These are phyloP conservation scores for Tiphia femorata DNA, from an alignment of 2,888 invertebrate species.

Conservation along the genomic window DNA sequence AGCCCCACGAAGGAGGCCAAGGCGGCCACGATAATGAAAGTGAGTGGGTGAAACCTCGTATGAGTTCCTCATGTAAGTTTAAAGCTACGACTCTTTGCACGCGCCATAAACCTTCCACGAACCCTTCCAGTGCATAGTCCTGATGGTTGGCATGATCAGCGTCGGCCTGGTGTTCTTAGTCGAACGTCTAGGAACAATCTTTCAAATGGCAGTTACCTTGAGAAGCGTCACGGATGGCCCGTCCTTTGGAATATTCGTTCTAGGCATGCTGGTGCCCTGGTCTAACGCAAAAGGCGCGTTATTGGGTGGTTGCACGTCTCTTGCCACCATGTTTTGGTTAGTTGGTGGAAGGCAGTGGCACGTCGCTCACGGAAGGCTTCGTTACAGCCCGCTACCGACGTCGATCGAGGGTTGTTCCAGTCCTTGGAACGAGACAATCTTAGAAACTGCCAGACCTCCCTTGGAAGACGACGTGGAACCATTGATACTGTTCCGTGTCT, in stretches of 20 bases:
- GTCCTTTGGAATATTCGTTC: conserved; percentile 76
- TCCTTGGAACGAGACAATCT: conserved; percentile 44
- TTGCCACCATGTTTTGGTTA: conserved; percentile 53
- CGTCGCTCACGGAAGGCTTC: conserved; percentile 40
- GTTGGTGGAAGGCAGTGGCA: conserved; percentile 56
- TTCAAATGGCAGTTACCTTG: conserved; percentile 76
- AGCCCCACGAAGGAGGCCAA: conserved; percentile 69
- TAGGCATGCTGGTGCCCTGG: conserved; percentile 78
- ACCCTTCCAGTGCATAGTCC: conserved; percentile 70
- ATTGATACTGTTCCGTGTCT: conserved; percentile 74
- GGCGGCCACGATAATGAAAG: conserved; percentile 74
- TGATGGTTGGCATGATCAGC: conserved; percentile 71
- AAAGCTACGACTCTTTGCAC: too few relatives aligned
- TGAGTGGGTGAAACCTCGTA: too few relatives aligned
- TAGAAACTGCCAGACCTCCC: background rate
- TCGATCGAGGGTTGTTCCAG: conserved; percentile 43
- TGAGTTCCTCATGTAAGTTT: too few relatives aligned
- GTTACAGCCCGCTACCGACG: conserved; percentile 39
- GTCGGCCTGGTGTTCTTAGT: conserved; percentile 73
- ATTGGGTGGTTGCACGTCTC: conserved; percentile 65
- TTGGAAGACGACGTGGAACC: conserved; percentile 50
- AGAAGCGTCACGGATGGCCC: conserved; percentile 79
- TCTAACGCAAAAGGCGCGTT: conserved; percentile 74
- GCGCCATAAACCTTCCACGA: too few relatives aligned
- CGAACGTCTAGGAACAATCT: conserved; percentile 76